Percentiles rank a stretch among this genome's conserved stretches.
phyloP scores from a whole-genome alignment of 2,797 vertebrate genomes.

The Sciurus carolinensis region DNA sequence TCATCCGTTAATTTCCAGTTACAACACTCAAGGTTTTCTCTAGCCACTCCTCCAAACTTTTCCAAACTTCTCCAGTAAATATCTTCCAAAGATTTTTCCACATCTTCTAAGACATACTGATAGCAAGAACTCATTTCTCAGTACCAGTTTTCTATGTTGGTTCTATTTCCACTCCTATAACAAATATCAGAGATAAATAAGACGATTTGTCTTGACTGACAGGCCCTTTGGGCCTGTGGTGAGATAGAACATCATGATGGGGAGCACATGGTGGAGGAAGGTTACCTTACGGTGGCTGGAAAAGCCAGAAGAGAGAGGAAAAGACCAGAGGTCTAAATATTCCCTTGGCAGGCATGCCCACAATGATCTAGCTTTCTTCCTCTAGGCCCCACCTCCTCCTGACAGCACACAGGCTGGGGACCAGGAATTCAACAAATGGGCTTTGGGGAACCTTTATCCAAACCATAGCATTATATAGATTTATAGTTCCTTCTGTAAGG shows the following conservation, averaged over 20 bases:
- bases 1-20: too few species aligned
- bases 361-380: too few species aligned
- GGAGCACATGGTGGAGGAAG: not conserved
- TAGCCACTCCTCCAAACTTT: not conserved
- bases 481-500: not conserved
- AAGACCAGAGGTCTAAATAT: too few species aligned
- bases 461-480: not conserved
- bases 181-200: not conserved
- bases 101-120: not conserved
- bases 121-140: not conserved
- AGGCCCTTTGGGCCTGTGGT: not conserved
- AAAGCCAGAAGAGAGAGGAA: too few species aligned
- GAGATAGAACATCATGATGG: not conserved
- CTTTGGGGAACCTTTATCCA: not conserved
- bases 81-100: not conserved
- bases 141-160: not conserved
- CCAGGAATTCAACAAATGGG: not conserved
- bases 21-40: not conserved
- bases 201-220: not conserved
- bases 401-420: too few species aligned
- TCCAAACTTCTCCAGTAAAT: not conserved
- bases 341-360: too few species aligned
- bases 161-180: not conserved
- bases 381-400: too few species aligned
- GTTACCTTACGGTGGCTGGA: too few species aligned